These are phyloP conservation scores for Nemopilema nomurai DNA, from an alignment of 30 jellyfish, hydroid and myxozoan species.

Conservation along the genomic window DNA sequence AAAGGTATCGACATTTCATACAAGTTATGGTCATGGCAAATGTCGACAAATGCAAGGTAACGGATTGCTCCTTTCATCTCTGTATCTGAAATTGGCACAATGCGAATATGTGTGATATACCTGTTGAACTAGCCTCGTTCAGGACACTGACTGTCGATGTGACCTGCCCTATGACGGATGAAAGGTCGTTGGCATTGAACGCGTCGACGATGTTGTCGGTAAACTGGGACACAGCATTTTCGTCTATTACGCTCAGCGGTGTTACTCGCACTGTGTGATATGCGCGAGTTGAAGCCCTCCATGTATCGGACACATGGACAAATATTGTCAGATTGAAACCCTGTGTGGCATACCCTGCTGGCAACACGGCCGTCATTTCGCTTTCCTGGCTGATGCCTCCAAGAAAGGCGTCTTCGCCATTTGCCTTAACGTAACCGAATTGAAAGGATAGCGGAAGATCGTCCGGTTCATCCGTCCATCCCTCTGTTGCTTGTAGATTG, in stretches of 20 bases:
- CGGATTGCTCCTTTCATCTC: too few species aligned
- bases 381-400: conserved; percentile 60
- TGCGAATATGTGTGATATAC: not conserved
- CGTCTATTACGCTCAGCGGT: conserved; percentile 36
- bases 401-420: conserved; percentile 47
- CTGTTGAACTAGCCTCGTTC: conserved; percentile 30
- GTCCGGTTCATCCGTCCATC: conserved; percentile 75
- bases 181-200: conserved; percentile 58
- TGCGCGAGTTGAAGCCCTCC: conserved; percentile 56
- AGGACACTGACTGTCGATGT: conserved; percentile 38
- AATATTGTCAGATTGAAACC: conserved; percentile 35
- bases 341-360: conserved; percentile 42
- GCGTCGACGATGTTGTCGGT: conserved; percentile 52
- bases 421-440: conserved; percentile 56
- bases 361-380: conserved; percentile 29
- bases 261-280: conserved; percentile 16
- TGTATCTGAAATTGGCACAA: not conserved
- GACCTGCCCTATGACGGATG: conserved; percentile 53
- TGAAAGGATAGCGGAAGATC: conserved; percentile 67
- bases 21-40: too few species aligned
- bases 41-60: too few species aligned
- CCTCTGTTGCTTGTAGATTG: conserved; percentile 65
- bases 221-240: not conserved
- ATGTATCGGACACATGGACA: conserved; percentile 73
- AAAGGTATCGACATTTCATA: too few species aligned